These are phyloP conservation scores for Caenorhabditis parvicauda DNA, from an alignment of 2,888 invertebrate species.

Conservation along the genomic window DNA sequence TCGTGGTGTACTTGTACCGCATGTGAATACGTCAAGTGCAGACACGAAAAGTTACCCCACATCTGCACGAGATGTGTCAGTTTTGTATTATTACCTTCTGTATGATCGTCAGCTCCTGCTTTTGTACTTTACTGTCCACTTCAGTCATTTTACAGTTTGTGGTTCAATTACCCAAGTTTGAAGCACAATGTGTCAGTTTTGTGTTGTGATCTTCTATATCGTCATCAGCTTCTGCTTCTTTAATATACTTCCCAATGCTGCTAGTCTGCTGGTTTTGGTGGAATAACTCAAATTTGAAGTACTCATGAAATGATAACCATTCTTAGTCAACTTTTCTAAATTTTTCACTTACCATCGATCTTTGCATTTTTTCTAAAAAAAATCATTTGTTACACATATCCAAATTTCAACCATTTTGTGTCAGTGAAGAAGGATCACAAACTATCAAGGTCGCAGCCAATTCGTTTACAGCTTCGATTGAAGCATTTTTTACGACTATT, in stretches of 20 bases:
- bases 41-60: no score
- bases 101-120: background rate
- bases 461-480: no score
- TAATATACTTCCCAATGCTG: background rate
- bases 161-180: no score
- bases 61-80: no score
- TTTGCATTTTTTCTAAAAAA: background rate
- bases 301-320: background rate
- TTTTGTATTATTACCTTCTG: no score
- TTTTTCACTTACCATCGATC: conserved; percentile 8
- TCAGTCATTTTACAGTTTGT: no score
- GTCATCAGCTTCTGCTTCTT: background rate
- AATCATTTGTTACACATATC: background rate
- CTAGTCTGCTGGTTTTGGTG: background rate
- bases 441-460: no score
- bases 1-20: no score
- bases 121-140: conserved; percentile 6
- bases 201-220: no score
- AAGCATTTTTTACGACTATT: no score
- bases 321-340: background rate
- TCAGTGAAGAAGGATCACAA: conserved; percentile 17
- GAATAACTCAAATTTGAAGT: background rate
- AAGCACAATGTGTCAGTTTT: no score
- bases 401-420: background rate
- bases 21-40: no score